Conservation (phyloP, 2,888 invertebrate genomes). For the Campaea margaritaria region DNA sequence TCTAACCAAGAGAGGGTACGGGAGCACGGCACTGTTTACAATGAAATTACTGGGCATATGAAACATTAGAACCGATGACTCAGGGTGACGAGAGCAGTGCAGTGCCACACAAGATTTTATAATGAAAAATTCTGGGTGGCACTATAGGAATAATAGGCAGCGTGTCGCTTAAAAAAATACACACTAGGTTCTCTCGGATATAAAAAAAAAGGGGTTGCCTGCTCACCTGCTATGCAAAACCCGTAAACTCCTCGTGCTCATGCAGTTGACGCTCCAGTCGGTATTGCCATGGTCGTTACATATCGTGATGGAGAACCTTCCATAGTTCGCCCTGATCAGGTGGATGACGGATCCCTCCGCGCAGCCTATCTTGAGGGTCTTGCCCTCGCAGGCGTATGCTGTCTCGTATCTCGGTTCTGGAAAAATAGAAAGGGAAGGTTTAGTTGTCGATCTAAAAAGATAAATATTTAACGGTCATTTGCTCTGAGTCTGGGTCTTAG, state of each 20-base stretch:
- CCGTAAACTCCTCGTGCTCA: conserved; percentile 94
- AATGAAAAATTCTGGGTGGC: too few species aligned
- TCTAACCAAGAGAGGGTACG: too few species aligned
- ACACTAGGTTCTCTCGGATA: too few species aligned
- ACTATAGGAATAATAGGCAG: too few species aligned
- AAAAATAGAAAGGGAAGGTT: conserved; percentile 47
- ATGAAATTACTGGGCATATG: too few species aligned
- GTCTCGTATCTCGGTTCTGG: conserved; percentile 94
- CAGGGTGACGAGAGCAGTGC: too few species aligned
- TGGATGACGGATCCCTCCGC: conserved; percentile 95
- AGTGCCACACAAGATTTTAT: too few species aligned
- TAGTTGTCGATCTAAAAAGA: background rate
- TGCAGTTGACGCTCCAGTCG: conserved; percentile 98
- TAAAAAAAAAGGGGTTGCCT: background rate
- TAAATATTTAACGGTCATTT: too few species aligned
- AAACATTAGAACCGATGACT: too few species aligned
- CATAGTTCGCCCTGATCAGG: conserved; percentile 97
- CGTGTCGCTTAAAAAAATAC: too few species aligned
- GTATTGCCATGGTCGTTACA: conserved; percentile 98
- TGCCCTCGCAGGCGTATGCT: conserved; percentile 97
- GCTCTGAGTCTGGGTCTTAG: too few species aligned
- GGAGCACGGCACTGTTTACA: too few species aligned
- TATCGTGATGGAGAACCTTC: conserved; percentile 96
- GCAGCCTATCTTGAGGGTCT: conserved; percentile 94
- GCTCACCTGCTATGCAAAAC: conserved; percentile 94